Conservation (phyloP, 2,113 vertebrate species). For the Prinia subflava region DNA sequence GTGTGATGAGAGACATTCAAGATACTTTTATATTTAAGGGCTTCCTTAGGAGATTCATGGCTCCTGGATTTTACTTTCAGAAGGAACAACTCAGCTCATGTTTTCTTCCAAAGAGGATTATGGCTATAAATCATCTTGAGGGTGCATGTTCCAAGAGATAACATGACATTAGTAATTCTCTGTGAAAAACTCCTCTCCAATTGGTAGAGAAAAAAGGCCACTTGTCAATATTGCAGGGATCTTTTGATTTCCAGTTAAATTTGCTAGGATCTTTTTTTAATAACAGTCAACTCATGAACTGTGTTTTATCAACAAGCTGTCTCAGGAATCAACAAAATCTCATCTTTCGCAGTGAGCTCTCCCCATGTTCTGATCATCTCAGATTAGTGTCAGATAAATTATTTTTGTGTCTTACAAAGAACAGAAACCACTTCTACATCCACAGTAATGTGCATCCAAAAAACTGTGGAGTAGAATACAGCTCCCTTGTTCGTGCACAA, state of each 20-base stretch:
- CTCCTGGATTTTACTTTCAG: not conserved
- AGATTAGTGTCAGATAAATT: not conserved
- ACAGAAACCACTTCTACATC: not conserved
- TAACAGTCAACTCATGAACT: not conserved
- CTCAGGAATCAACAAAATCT: not conserved
- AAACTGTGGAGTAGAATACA: not conserved
- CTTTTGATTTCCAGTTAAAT: not conserved
- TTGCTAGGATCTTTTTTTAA: not conserved
- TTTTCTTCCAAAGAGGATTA: not conserved
- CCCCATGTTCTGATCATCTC: not conserved
- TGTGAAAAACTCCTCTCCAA: not conserved
- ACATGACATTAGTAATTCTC: not conserved
- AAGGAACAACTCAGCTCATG: not conserved
- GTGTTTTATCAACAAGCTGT: not conserved
- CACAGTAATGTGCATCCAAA: not conserved
- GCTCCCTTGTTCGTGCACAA: not conserved
- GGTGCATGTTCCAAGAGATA: not conserved
- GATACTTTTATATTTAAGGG: not conserved
- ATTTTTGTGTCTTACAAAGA: not conserved
- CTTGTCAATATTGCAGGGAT: not conserved
- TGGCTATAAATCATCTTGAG: not conserved
- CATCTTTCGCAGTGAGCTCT: not conserved
- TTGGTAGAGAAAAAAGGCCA: not conserved
- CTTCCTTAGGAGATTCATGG: not conserved
- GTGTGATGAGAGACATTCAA: not conserved